Evolutionary conservation across 1,140 invertebrate genomes (phyloP), one percentile per base, ranked within the genome.

Genomic region (Drosophila santomea): DNA sequence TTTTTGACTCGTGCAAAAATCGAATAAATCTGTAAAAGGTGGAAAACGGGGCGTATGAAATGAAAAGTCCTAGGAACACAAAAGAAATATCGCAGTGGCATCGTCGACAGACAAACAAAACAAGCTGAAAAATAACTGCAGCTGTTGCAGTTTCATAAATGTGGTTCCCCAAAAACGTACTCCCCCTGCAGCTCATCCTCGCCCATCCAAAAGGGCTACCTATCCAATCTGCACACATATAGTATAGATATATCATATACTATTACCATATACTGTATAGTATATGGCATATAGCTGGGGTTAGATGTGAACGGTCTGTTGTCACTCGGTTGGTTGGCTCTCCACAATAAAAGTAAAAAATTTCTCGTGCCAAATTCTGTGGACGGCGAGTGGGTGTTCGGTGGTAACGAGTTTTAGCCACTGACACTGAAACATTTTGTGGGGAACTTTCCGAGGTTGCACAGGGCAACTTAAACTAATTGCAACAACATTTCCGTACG

Each of bases 111-210:
- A 68, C 57, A 85, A 84, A 80, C 77, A 85, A 74, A 84, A 74
- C 67, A 85, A 81, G 57, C 57, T 71, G 57, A 88, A 88, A 88
- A 83, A 88, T 83, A 88, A 88, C 71, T 88, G 83, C 83, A 88
- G 83, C 83, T 88, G 83, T 89, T 88, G 83, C 83, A 88, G 84
- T 88, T 88, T 88, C 80, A 86, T 79, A 88, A 85, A 88, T 88
- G 79, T 44, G 83, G 71, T 80, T 45, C 41, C 59, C 48, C 57
- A 48, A 59, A 54, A 61, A 67, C 20, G 57, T 62, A 57, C 44
- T 51, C 36, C 54, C 59, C 51, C 20, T 20, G 20, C n/a, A n/a
- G 23, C 48, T 32, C 32, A 10, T 32, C 32, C 32, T 8, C 38
- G 60, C 15, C 74, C 57, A 39, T 32, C 48, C 55, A 51, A 74